These are phyloP conservation scores for Dichetophora obliterata DNA, from an alignment of 2,888 invertebrate genomes.

Conservation along the genomic window DNA sequence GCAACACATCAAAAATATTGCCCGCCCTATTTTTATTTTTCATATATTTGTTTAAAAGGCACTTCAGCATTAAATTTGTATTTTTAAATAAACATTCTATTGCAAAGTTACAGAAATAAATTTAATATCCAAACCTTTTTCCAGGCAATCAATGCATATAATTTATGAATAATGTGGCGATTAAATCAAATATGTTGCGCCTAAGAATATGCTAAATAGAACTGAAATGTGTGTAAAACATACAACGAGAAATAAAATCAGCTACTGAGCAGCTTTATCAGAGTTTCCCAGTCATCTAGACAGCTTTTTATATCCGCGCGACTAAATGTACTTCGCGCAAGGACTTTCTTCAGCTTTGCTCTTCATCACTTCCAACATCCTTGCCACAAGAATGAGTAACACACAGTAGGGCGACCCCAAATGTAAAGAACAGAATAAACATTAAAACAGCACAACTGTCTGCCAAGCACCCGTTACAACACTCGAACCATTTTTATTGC, in stretches of 20 bases:
- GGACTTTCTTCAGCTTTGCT: no score
- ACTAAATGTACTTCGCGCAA: no score
- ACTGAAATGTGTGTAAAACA: neutral
- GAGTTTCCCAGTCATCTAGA: constrained; percentile 1
- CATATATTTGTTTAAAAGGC: no score
- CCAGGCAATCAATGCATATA: constrained; percentile 7
- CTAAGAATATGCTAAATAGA: constrained; percentile 25
- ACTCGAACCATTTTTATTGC: constrained; percentile 17
- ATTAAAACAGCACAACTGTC: no score
- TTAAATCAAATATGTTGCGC: constrained; percentile 33
- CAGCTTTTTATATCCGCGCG: neutral
- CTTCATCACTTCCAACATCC: no score
- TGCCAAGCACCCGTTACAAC: neutral
- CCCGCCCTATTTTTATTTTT: no score
- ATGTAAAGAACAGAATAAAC: no score
- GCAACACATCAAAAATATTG: neutral
- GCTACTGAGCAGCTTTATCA: neutral
- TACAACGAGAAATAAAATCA: neutral
- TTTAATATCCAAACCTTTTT: neutral
- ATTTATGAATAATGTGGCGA: constrained; percentile 23
- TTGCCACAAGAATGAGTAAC: no score
- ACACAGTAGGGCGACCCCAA: no score
- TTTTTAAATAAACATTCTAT: neutral
- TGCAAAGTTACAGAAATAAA: no score
- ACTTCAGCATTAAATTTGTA: neutral